A percentile compares a stretch with the other conserved stretches of the same genome.
Conservation (phyloP, 1,140 invertebrate genomes). For the Myzus persicae region DNA sequence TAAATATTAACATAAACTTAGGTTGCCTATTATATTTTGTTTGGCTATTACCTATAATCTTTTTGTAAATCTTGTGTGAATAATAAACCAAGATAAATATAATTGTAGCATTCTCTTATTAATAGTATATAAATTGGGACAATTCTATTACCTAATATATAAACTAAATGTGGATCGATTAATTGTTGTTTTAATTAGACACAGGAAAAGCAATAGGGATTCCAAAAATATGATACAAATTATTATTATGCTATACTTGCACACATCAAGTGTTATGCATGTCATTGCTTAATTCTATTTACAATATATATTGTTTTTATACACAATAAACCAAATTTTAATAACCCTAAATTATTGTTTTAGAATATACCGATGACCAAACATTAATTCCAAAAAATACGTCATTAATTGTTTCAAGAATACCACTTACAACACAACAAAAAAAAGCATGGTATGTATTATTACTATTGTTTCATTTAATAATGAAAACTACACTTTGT, state of each 20-base stretch:
- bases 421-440: slow-evolving; percentile 81
- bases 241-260: too few species aligned
- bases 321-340: not conserved
- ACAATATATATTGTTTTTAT: not conserved
- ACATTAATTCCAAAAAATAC: slow-evolving; percentile 95
- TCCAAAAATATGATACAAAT: too few species aligned
- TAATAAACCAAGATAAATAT: too few species aligned
- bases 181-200: not conserved
- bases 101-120: too few species aligned
- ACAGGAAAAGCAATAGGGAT: not conserved
- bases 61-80: too few species aligned
- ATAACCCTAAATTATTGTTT: slow-evolving; percentile 64
- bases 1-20: not conserved
- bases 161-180: not conserved
- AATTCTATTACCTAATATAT: too few species aligned
- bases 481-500: too few species aligned
- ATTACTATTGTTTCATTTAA: too few species aligned
- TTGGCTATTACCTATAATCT: too few species aligned
- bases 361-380: slow-evolving; percentile 90
- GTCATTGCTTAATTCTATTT: not conserved
- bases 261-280: not conserved
- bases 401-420: slow-evolving; percentile 91
- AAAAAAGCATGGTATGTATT: slow-evolving; percentile 72
- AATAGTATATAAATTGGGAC: too few species aligned
- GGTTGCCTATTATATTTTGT: not conserved